Evolutionary conservation across 2,888 invertebrate genomes (phyloP), one percentile per base, ranked within the genome.

Genomic region (Leucania comma): DNA sequence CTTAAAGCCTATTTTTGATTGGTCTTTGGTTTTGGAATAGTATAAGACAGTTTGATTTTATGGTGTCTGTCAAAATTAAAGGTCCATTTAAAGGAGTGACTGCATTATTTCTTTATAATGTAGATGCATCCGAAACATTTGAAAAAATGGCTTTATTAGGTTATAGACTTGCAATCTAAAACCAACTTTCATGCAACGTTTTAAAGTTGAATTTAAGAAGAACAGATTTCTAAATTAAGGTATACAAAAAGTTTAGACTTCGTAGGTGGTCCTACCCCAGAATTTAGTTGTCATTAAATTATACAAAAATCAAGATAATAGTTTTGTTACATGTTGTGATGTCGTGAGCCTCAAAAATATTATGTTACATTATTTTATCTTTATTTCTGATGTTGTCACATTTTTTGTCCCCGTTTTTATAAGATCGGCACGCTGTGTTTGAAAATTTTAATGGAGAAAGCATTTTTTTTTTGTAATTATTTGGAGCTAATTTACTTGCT

Each of bases 71-170:
- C 87, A 88, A 87, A 89, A 89, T 90, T 90, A 89, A 85, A 85
- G 85, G 71, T 77, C 81, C 85, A 89, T 91, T 89, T 86, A 84
- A 80, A 78, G 84, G 85, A 90, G 90, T 91, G 91, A 91, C 90
- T 88, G 88, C 89, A 87, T 90, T 87, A 83, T 83, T 85, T 86
- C 82, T 87, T 87, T 88, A 84, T 79, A 84, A 81, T 84, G 60
- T 59, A 75, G 68, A 73, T 60, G 82, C 68, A 70, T 74, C 68
- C 63, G 70, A 54, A 64, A 73, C 57, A 54, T 62, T 63, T 0
- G 48, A 76, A 68, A 65, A 82, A 73, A 81, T 68, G 22, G 9
- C 69, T 70, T 67, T 35, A 59, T 67, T 61, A 62, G 38, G 2
- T 38, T 50, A 1, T 10, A 1, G 0, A 26, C 12, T 4, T 1